Conservation (phyloP, 2,888 invertebrate species). For the Melangyna quadrimaculata region DNA sequence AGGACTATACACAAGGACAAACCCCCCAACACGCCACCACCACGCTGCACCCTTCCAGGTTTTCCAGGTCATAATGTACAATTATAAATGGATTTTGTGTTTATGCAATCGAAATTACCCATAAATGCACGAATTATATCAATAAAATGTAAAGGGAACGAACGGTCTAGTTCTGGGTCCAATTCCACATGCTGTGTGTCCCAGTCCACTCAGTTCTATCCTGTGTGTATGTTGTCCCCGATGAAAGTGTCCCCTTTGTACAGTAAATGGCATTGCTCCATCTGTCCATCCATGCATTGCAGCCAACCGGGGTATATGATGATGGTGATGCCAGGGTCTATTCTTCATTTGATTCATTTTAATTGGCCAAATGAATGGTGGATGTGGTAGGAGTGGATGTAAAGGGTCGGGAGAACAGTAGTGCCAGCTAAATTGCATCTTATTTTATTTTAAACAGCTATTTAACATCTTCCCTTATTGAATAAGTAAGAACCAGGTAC, state of each 20-base stretch:
- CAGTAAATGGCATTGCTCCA: conserved; percentile 44
- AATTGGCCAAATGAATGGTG: conserved; percentile 69
- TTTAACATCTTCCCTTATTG: not conserved
- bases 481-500: too few species aligned
- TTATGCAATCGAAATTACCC: conserved; percentile 73
- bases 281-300: conserved; percentile 30
- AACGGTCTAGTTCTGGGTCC: conserved; percentile 1
- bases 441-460: not conserved
- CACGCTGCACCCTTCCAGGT: conserved; percentile 35
- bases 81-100: conserved; percentile 74
- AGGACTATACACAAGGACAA: conserved; percentile 40
- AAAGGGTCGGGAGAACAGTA: not conserved
- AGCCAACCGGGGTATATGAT: conserved; percentile 15
- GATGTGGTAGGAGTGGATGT: not conserved
- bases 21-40: not conserved
- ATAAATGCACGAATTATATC: conserved; percentile 71
- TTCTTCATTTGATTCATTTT: conserved; percentile 67
- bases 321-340: conserved; percentile 28
- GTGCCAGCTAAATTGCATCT: not conserved
- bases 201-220: not conserved
- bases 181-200: not conserved
- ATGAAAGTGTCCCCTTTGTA: conserved; percentile 25
- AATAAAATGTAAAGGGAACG: conserved; percentile 63
- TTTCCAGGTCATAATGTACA: conserved; percentile 73
- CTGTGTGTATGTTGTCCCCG: conserved; percentile 1